Conservation (phyloP, 2,888 invertebrate genomes). For the Drosophila sordidapex region DNA sequence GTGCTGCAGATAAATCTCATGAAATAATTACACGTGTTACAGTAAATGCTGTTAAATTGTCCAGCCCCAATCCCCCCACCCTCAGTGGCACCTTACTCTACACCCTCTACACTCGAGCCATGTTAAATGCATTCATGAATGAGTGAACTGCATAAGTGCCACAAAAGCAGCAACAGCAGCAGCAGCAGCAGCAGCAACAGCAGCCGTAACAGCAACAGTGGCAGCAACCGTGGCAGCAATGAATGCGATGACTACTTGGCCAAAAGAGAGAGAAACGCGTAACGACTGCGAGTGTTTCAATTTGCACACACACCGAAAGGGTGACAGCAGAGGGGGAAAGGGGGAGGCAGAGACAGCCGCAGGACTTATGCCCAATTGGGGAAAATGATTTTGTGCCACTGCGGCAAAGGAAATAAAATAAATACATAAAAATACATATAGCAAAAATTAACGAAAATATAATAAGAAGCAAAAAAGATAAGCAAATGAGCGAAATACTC, state of each 20-base stretch:
- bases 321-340: background rate
- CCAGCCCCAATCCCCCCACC: conserved; percentile 16
- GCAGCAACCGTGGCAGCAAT: conserved; percentile 36
- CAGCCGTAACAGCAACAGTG: conserved; percentile 21
- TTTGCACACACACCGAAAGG: conserved; percentile 48
- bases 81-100: background rate
- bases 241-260: conserved; percentile 43
- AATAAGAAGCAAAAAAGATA: conserved; percentile 10
- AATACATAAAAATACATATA: conserved; percentile 22
- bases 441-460: conserved; percentile 19
- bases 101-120: conserved; percentile 26
- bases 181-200: conserved; percentile 23
- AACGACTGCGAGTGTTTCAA: conserved; percentile 74
- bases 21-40: conserved; percentile 85
- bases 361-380: conserved; percentile 78
- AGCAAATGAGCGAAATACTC: background rate
- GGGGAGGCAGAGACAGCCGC: conserved; percentile 37
- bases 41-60: conserved; percentile 83
- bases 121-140: conserved; percentile 81
- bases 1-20: conserved; percentile 84
- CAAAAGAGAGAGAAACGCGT: conserved; percentile 36
- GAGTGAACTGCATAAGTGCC: conserved; percentile 73
- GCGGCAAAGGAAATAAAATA: conserved; percentile 67
- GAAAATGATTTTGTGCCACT: conserved; percentile 77
- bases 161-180: conserved; percentile 31